Percentiles rank a stretch among this genome's conserved stretches.
These are phyloP conservation scores for Pseudochromis fuscus DNA, from an alignment of 2,797 vertebrate species.

Conservation along the genomic window DNA sequence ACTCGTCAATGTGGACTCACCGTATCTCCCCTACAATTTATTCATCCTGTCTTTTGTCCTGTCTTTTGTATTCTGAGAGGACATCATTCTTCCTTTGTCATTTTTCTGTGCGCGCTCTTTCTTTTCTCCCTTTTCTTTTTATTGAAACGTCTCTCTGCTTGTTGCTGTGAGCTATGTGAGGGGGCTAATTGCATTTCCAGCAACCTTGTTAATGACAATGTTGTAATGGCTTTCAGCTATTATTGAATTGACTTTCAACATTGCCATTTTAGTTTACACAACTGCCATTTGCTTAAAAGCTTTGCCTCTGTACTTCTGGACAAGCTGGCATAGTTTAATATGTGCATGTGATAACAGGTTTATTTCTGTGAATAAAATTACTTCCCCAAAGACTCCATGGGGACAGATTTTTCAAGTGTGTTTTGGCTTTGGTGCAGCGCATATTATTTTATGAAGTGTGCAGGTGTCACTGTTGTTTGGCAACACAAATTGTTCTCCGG, in stretches of 20 bases:
- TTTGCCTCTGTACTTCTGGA: conserved; percentile 69
- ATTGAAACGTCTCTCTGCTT: conserved; percentile 59
- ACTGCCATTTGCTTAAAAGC: conserved; percentile 81
- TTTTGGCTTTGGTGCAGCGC: conserved; percentile 45
- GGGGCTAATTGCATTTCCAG: conserved; percentile 84
- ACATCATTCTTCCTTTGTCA: conserved; percentile 30
- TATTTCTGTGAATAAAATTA: conserved; percentile 71
- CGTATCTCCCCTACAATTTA: conserved; percentile 4
- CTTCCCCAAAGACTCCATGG: conserved; percentile 56
- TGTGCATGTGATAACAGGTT: conserved; percentile 70
- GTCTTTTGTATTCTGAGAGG: conserved; percentile 27
- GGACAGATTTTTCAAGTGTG: conserved; percentile 63
- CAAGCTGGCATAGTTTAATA: conserved; percentile 69
- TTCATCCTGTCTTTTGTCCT: conserved; percentile 27
- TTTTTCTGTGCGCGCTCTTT: conserved; percentile 26
- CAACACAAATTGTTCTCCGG: conserved; percentile 22
- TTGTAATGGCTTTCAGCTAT: conserved; percentile 78
- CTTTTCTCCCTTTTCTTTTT: conserved; percentile 47
- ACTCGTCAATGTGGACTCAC: background rate
- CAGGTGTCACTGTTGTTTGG: conserved; percentile 57
- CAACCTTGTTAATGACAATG: conserved; percentile 78
- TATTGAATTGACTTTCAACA: conserved; percentile 78
- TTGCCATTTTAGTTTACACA: conserved; percentile 77
- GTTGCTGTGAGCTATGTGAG: conserved; percentile 71
- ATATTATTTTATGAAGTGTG: conserved; percentile 63